Conservation (phyloP, 1,140 invertebrate genomes). For the Drosophila trapezifrons region DNA sequence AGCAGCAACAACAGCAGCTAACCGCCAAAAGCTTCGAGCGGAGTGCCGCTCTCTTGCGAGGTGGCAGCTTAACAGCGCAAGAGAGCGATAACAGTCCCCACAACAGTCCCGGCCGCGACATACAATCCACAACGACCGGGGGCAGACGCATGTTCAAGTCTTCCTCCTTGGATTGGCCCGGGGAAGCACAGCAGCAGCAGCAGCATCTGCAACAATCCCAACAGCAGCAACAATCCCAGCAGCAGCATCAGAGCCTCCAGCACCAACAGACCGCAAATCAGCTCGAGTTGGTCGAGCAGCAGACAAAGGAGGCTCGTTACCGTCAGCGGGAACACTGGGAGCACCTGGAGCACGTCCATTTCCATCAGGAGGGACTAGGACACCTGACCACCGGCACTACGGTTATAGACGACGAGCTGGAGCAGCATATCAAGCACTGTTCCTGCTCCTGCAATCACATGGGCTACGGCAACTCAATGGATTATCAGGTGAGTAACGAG, state of each 20-base stretch:
- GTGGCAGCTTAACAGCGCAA: constrained; percentile 66
- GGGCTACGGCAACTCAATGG: constrained; percentile 95
- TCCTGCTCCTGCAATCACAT: constrained; percentile 95
- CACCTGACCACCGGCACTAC: constrained; percentile 83
- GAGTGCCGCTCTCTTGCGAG: constrained; percentile 59
- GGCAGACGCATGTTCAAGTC: constrained; percentile 59
- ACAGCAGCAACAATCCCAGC: constrained; percentile 19
- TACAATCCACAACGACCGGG: constrained; percentile 47
- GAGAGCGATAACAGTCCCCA: constrained; percentile 60
- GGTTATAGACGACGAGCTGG: constrained; percentile 89
- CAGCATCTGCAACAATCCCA: constrained; percentile 22
- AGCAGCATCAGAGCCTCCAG: constrained; percentile 43
- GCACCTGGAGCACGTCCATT: constrained; percentile 36
- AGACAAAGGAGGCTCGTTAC: constrained; percentile 59
- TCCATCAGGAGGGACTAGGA: constrained; percentile 38
- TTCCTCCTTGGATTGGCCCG: constrained; percentile 57
- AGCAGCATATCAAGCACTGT: constrained; percentile 93
- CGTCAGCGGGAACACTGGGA: constrained; percentile 28
- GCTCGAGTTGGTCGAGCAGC: constrained; percentile 51
- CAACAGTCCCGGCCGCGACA: constrained; percentile 43
- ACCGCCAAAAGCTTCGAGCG: constrained; percentile 73
- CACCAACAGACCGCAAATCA: constrained; percentile 56
- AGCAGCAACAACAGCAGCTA: constrained; percentile 11
- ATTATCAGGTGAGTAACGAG: constrained; percentile 90
- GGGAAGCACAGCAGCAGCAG: constrained; percentile 28